Evolutionary conservation across 2,888 invertebrate species (phyloP).

Genomic region (Rosalia funebris): DNA sequence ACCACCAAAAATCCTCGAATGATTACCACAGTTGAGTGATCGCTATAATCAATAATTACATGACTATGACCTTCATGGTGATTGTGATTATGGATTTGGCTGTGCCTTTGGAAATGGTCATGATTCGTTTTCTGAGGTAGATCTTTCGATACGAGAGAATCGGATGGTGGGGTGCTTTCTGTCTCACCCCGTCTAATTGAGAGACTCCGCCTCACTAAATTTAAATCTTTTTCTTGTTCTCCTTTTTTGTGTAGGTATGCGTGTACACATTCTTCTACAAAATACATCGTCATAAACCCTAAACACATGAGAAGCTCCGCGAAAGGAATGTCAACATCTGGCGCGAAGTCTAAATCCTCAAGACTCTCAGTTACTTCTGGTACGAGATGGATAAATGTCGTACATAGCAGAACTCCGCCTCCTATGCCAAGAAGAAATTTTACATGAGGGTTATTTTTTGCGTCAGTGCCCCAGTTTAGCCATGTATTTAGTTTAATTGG

Average conservation of each 20-base stretch:
- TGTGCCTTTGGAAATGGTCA: not conserved
- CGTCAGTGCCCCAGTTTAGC: conserved; percentile 66
- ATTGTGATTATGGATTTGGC: conserved; percentile 32
- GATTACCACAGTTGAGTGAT: conserved; percentile 56
- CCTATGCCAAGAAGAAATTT: conserved; percentile 79
- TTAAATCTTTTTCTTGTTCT: conserved; percentile 39
- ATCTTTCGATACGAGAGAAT: conserved; percentile 11
- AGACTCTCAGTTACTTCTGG: conserved; percentile 82
- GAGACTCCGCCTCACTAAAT: conserved; percentile 54
- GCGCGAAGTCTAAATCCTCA: conserved; percentile 68
- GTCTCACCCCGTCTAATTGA: conserved; percentile 53
- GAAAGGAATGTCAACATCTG: conserved; percentile 70
- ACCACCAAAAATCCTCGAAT: conserved; percentile 82
- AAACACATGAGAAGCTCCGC: conserved; percentile 78
- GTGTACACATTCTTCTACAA: conserved; percentile 84
- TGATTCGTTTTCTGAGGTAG: not conserved
- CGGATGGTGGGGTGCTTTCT: not conserved
- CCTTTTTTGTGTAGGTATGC: conserved; percentile 70
- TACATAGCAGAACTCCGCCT: conserved; percentile 84
- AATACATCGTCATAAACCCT: conserved; percentile 81
- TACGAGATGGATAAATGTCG: conserved; percentile 83
- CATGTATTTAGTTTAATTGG: conserved; percentile 77
- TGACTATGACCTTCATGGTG: conserved; percentile 54
- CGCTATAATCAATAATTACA: conserved; percentile 42
- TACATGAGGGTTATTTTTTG: conserved; percentile 66